Base-by-base conservation (phyloP, 1,140 invertebrate species). In the Hypothenemus hampei region DNA sequence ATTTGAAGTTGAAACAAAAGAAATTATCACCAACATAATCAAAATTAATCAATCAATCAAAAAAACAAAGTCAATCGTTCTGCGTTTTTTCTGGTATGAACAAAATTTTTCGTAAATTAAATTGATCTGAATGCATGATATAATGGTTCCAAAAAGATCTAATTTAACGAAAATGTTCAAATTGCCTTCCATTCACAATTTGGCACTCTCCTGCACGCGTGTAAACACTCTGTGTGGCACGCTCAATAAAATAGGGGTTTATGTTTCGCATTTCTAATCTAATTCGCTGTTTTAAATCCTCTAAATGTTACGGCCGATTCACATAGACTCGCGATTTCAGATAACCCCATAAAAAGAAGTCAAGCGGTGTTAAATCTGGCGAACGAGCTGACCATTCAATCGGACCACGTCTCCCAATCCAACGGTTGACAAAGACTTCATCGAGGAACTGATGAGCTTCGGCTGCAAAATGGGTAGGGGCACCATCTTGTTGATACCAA, bases 341-440 rank as follows among this genome's bases (percentile, higher is more conserved):
- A 26, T 45, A 45, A 16, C 22, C 41, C 41, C 69, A 74, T 7
- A 69, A 54, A 62, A 71, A 71, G 66, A 69, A 75, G 63, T 75
- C 72, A 16, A 69, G 47, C 16, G 67, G 69, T 11, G 63, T 69
- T 36, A 75, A 57, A 61, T 75, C 73, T 19, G 67, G 68, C 24
- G 67, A 73, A 45, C 72, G 56, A 18, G 72, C 59, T 37, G 69
- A 67, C 72, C 72, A 75, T 37, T 63, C 50, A 36, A 74, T 63
- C 19, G 68, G 48, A 19, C 72, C 69, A 48, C 59, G 43, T 49
- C 68, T 61, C 22, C 72, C 73, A 51, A 75, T 73, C 69, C 71
- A 74, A 46, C 61, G 61, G 8, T 61, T 52, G 16, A 67, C 65
- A 66, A 72, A 74, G 45, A 35, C 56, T 24, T 47, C 50, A 39